Conservation (phyloP, 1,140 invertebrate genomes). For the Eupeodes corollae region DNA sequence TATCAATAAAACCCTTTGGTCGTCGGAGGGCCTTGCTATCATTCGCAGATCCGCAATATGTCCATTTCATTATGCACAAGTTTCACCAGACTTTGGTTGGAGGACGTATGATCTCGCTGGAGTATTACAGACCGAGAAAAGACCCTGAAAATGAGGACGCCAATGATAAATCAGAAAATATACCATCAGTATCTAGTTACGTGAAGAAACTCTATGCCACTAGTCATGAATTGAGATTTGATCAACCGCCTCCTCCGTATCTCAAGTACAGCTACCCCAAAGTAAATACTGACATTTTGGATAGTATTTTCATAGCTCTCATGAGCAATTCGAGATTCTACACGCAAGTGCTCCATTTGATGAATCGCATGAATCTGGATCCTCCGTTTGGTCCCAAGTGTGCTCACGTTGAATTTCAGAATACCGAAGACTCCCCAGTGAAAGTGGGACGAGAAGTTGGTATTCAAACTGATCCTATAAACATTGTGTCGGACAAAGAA, state of each 20-base stretch:
- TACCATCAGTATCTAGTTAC: constrained; percentile 50
- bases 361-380: constrained; percentile 91
- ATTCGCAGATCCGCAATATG: constrained; percentile 12
- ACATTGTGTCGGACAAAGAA: constrained; percentile 10
- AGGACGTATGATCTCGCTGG: not conserved
- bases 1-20: constrained; percentile 17
- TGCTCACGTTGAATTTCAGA: constrained; percentile 10
- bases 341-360: constrained; percentile 78
- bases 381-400: constrained; percentile 54
- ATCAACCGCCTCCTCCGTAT: constrained; percentile 60
- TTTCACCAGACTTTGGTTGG: constrained; percentile 4
- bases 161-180: constrained; percentile 14
- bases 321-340: constrained; percentile 71
- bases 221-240: constrained; percentile 51
- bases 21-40: constrained; percentile 16
- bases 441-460: not conserved
- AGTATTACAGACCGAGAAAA: not conserved
- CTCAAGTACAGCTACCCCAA: constrained; percentile 65
- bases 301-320: constrained; percentile 67
- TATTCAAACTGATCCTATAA: constrained; percentile 7
- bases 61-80: constrained; percentile 13
- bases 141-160: not conserved
- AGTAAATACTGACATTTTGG: constrained; percentile 56
- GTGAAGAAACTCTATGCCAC: constrained; percentile 55
- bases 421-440: not conserved